Evolutionary conservation across 2,113 vertebrate genomes (phyloP), one percentile per base, ranked within the genome.

Genomic region (Melanostigma gelatinosum): DNA sequence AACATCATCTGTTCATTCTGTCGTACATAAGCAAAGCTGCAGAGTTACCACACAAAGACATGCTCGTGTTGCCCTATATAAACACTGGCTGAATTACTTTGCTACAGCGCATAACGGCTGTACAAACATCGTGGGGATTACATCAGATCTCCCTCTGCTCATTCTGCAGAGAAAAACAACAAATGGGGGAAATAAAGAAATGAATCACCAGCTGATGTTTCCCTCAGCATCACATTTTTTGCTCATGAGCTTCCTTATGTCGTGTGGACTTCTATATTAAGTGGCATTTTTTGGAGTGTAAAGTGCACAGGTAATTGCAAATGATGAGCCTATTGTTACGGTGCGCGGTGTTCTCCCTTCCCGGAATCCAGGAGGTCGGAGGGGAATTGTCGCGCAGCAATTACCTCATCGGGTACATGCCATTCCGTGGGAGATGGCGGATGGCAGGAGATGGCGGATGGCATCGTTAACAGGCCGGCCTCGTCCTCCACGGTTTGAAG

Each of bases 281-380:
- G 75, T 63, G 77, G 54, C 27, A 80, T 89, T 88, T 80, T 85
- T 83, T 72, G 20, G n/a, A 78, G 42, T 38, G 42, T 38, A 75
- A 54, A 64, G 61, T 57, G 16, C 10, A 4, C 74, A 69, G 67
- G 62, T 82, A 85, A 89, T 83, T 82, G 65, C 60, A 70, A 75
- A 80, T 86, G 27, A 82, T 78, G 68, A 77, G 27, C 67, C 50
- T 79, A 68, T 50, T 79, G n/a, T 70, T 27, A n/a, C 6, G 18
- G 22, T 61, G 15, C 29, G 10, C 11, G 8, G 36, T 34, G 61
- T 64, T 70, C 73, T 20, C 50, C 24, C 38, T 4, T 12, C 32
- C 32, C 2, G 4, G 32, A 11, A 69, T 82, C 34, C 71, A 64
- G 29, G 71, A 65, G 58, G 80, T 77, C 50, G 71, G 40, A 27